Conservation (phyloP, 2,797 vertebrate species). For the Pelochelys cantorii region DNA sequence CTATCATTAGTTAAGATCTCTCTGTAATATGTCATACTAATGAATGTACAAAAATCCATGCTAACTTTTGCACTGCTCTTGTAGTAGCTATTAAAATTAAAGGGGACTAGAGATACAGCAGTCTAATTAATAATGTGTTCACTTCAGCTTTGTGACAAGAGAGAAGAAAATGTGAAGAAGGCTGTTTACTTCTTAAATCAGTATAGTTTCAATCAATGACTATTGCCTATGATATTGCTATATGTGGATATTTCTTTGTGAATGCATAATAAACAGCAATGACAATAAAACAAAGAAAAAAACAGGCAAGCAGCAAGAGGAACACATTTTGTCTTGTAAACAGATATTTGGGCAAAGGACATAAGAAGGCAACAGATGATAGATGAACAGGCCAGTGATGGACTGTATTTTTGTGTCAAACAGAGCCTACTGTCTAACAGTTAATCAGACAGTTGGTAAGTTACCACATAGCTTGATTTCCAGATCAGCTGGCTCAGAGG, state of each 20-base stretch:
- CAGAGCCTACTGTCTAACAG: constrained; percentile 69
- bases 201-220: constrained; percentile 14
- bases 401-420: constrained; percentile 72
- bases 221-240: constrained; percentile 40
- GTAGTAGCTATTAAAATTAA: constrained; percentile 48
- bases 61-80: constrained; percentile 45
- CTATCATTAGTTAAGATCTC: constrained; percentile 57
- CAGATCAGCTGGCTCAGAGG: constrained; percentile 64
- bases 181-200: constrained; percentile 59
- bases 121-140: constrained; percentile 58
- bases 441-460: constrained; percentile 68
- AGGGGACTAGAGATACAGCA: background rate
- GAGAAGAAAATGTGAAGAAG: constrained; percentile 48
- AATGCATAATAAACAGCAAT: constrained; percentile 56
- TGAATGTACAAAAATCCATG: constrained; percentile 34
- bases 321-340: constrained; percentile 68
- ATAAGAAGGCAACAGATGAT: constrained; percentile 71
- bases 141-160: constrained; percentile 52
- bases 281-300: constrained; percentile 60
- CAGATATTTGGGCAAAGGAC: constrained; percentile 66
- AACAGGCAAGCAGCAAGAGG: constrained; percentile 60
- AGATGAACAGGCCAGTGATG: constrained; percentile 72
- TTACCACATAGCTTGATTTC: constrained; percentile 63
- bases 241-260: constrained; percentile 56
- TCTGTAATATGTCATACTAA: constrained; percentile 55